These are phyloP conservation scores for Monoplex corrugatus DNA, from an alignment of 2,888 invertebrate genomes.

Conservation along the genomic window DNA sequence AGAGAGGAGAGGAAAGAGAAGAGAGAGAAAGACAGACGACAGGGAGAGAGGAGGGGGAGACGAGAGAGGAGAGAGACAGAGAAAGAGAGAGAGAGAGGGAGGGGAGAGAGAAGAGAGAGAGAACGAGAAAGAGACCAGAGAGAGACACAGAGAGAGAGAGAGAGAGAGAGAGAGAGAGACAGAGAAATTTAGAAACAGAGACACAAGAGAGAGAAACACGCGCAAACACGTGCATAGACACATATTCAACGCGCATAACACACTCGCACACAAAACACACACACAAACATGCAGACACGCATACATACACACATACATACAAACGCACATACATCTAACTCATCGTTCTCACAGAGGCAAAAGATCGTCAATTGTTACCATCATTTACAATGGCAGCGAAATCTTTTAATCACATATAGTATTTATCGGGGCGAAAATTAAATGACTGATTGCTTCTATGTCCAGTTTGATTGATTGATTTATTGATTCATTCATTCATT, in stretches of 20 bases:
- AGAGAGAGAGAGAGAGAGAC: neutral
- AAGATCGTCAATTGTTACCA: no score
- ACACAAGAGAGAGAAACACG: neutral
- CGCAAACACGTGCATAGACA: no score
- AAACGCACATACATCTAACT: no score
- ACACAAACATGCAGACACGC: neutral
- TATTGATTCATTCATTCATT: no score
- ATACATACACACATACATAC: neutral
- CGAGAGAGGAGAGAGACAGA: neutral
- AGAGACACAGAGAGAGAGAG: neutral
- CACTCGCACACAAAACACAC: neutral
- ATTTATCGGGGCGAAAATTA: no score
- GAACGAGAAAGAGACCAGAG: neutral
- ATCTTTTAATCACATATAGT: no score
- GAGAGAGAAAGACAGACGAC: neutral
- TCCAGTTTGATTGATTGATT: no score
- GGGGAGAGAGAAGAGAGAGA: neutral
- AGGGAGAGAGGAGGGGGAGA: neutral
- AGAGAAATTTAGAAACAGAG: neutral
- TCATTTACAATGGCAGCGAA: no score
- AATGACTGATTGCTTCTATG: no score
- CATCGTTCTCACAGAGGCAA: no score
- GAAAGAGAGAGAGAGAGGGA: neutral
- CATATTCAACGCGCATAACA: no score
- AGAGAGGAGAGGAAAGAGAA: neutral